Base-by-base conservation (phyloP, 2,888 invertebrate genomes). In the Spodoptera picta region DNA sequence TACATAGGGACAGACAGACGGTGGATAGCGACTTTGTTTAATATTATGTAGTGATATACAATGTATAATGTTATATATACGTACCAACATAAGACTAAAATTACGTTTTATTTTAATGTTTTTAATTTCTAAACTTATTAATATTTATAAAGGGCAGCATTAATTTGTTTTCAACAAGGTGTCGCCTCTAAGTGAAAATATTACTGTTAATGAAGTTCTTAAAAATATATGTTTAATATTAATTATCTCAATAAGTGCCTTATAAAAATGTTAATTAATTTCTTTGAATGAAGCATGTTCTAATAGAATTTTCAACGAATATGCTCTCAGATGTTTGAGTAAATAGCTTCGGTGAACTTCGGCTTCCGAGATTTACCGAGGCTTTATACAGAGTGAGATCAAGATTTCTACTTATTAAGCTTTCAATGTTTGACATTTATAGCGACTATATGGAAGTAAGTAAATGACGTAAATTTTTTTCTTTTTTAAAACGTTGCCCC, bases 241-340 rank as follows among this genome's bases (percentile, higher is more conserved):
- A 49, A 68, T 56, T 60, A 59, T 59, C 49, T 36, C 7, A n/a
- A 41, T 45, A 46, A 47, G 48, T 58, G 44, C 19, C 53, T 54
- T 43, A 27, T 19, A 24, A 58, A 58, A 59, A 64, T 48, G 7
- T 45, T 50, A 61, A 64, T 64, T 67, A 61, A 47, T 58, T 64
- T 60, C 14, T 57, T 73, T 55, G 12, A 24, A 24, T 1, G 23
- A 24, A 69, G 46, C 9, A 36, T 42, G 23, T 27, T 57, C 4
- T n/a, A 41, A 41, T 14, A 68, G 1, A 27, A 45, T 45, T 45
- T 36, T 12, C 0, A 31, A 14, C 44, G 10, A 48, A 19, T 43
- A 6, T 10, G 44, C 23, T 60, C 3, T 10, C 41, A 14, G 3
- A 31, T 6, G 9, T 36, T 36, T 36, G 36, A 36, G 36, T 6